Evolutionary conservation across 2,797 vertebrate genomes (phyloP).

Genomic region (Danio kyathit): DNA sequence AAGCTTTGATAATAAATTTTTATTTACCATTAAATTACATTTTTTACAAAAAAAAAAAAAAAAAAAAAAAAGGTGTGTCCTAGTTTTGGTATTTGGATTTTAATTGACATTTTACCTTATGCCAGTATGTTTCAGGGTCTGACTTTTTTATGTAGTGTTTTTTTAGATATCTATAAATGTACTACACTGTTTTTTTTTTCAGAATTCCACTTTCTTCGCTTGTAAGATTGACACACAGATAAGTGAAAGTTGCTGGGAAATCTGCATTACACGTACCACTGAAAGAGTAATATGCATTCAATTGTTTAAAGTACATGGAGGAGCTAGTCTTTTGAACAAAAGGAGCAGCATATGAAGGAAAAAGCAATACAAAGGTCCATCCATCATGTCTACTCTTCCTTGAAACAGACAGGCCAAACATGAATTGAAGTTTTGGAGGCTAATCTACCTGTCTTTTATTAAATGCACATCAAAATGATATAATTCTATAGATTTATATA

Average conservation of each 20-base stretch:
- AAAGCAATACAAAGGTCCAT: conserved; percentile 20
- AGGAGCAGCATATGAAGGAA: conserved; percentile 11
- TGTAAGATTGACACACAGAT: conserved; percentile 35
- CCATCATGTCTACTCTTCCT: conserved; percentile 36
- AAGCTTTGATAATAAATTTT: too few relatives aligned
- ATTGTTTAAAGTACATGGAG: conserved; percentile 44
- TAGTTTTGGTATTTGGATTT: background rate
- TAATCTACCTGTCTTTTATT: conserved; percentile 6
- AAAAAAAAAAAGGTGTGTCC: too few relatives aligned
- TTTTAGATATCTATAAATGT: background rate
- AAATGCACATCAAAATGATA: background rate
- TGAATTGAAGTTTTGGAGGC: background rate
- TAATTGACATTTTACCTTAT: background rate
- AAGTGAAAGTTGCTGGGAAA: conserved; percentile 21
- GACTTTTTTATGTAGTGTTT: background rate
- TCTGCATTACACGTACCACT: conserved; percentile 12
- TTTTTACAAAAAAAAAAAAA: too few relatives aligned
- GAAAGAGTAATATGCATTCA: conserved; percentile 38
- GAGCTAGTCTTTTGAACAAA: conserved; percentile 33
- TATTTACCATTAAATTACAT: too few relatives aligned
- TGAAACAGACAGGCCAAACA: conserved; percentile 25
- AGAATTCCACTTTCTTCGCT: conserved; percentile 7
- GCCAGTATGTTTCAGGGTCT: background rate
- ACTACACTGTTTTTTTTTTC: conserved; percentile 20
- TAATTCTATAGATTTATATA: background rate